Evolutionary conservation across 2,113 vertebrate species (phyloP), one percentile per base, ranked within the genome.

Genomic region (Meles meles): DNA sequence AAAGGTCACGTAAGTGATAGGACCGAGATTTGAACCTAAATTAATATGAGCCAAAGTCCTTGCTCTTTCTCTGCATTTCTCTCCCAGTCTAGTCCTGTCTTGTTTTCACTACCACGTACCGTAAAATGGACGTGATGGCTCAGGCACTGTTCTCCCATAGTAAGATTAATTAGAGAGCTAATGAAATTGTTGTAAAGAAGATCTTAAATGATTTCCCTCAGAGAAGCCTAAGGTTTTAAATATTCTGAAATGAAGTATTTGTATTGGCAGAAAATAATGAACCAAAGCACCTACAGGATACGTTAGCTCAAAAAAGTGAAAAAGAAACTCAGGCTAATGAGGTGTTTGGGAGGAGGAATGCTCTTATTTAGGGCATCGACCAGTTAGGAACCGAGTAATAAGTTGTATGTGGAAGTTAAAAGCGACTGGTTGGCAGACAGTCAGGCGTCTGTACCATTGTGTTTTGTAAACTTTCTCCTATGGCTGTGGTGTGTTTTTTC

Each of bases 371-470:
- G 96, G 88, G 67, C 93, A 14, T 92, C 96, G 96, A 97, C 92
- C 3, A 4, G 95, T 96, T 89, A 97, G 89, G 83, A 92, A 55
- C 89, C 80, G 72, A 95, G 96, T 97, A 97, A 97, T 93, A 96
- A 93, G 95, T 96, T 87, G 69, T 97, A 89, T 80, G 74, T 96
- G 88, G 93, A 96, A 95, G 96, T 97, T 97, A 57, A 82, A 96
- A 95, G 95, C 2, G 1, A 42, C 83, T 85, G 4, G 2, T 23
- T 37, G 65, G 85, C 93, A 97, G 95, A 87, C 7, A 0, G 81
- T 94, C 90, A 94, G 90, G 65, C 52, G 9, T 97, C 97, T 95
- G 89, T 74, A 55, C 92, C 20, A 0, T 74, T 88, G 97, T 97
- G 86, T 83, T 98, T 94, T 86, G 57, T 84, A 94, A 96, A 0